A percentile compares a stretch with the other conserved stretches of the same genome.
phyloP scores from a whole-genome alignment of 2,113 vertebrate genomes.

The Passer montanus region DNA sequence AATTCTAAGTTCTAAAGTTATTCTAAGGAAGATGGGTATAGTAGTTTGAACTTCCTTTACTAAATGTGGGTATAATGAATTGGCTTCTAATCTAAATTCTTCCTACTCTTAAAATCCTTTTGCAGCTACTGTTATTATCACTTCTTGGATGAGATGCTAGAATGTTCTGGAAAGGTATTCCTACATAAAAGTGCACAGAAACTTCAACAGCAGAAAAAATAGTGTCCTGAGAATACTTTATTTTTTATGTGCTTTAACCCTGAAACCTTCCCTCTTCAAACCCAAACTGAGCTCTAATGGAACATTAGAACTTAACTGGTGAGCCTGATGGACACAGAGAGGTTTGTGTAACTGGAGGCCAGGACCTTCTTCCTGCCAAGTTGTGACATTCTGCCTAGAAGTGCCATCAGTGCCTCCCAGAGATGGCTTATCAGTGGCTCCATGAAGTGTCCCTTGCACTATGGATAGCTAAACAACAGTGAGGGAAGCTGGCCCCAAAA shows the following conservation, averaged over 20 bases:
- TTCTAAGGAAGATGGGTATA: not conserved
- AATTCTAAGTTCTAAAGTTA: not conserved
- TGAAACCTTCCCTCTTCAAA: not conserved
- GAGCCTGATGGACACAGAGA: not conserved
- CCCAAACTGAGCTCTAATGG: not conserved
- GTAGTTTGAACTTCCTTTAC: not conserved
- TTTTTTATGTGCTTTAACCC: not conserved
- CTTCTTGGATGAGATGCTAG: not conserved
- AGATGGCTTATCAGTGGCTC: not conserved
- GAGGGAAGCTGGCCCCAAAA: not conserved
- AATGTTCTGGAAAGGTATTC: not conserved
- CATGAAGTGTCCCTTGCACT: not conserved
- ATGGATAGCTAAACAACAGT: not conserved
- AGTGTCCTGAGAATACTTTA: accelerated
- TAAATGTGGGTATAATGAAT: not conserved
- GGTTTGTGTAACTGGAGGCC: not conserved
- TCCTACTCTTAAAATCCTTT: not conserved
- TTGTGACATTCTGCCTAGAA: not conserved
- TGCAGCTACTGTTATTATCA: not conserved
- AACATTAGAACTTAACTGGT: not conserved
- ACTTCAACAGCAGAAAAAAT: not conserved
- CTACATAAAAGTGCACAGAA: not conserved
- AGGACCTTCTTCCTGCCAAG: not conserved
- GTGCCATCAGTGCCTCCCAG: not conserved
- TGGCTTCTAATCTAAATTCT: not conserved